These are phyloP conservation scores for Trochalopteron elliotii DNA, from an alignment of 2,113 vertebrate genomes.

Conservation along the genomic window DNA sequence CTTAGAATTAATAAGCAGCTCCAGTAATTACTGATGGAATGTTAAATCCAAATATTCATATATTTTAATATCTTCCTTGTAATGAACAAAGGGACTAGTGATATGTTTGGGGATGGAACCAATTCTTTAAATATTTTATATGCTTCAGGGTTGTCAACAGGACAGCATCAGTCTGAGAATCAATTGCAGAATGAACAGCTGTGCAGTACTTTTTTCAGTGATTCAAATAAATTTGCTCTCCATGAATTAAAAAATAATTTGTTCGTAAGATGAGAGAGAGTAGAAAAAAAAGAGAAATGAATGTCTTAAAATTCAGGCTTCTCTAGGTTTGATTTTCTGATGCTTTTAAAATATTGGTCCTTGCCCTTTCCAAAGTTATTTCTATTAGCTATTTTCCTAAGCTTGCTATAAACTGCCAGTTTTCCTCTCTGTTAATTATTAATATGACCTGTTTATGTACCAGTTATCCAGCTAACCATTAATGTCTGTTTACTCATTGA, in stretches of 20 bases:
- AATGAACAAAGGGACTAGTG: not conserved
- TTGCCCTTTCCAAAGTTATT: conserved; percentile 74
- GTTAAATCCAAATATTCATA: not conserved
- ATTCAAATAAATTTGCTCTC: not conserved
- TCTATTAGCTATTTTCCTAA: conserved; percentile 72
- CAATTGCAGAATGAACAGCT: conserved; percentile 6
- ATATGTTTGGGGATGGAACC: not conserved
- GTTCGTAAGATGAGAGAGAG: not conserved
- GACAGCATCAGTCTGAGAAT: not conserved
- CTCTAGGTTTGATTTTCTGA: conserved; percentile 73
- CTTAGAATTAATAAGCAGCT: not conserved
- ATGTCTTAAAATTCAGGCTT: conserved; percentile 51
- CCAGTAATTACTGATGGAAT: not conserved
- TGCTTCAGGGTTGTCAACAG: not conserved
- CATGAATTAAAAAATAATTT: conserved; percentile 1
- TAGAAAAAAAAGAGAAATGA: not conserved
- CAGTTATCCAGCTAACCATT: conserved; percentile 97
- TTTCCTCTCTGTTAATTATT: conserved; percentile 93
- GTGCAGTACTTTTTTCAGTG: not conserved
- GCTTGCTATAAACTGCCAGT: conserved; percentile 54
- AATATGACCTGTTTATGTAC: conserved; percentile 93
- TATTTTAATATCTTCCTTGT: not conserved
- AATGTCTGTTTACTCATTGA: conserved; percentile 97
- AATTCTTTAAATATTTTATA: conserved; percentile 21
- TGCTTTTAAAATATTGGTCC: conserved; percentile 74